phyloP scores from a whole-genome alignment of 1,140 invertebrate genomes.

The Leptinotarsa lineolata region DNA sequence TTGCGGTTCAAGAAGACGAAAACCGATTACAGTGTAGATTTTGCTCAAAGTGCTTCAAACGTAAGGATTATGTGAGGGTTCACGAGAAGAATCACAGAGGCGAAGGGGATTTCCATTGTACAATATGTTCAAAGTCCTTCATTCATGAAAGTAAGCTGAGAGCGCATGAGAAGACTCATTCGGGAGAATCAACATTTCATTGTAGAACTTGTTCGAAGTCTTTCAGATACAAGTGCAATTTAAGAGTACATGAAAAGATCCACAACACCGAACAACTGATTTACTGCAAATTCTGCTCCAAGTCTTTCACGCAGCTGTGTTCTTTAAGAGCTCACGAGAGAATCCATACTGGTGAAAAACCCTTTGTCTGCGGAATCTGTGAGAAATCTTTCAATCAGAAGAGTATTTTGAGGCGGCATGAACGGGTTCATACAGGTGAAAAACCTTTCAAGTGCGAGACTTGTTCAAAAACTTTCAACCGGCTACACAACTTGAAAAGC shows the following conservation, averaged over 20 bases:
- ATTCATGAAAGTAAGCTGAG: not conserved
- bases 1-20: too few relatives aligned
- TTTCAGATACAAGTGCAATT: not conserved
- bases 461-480: not conserved
- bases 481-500: not conserved
- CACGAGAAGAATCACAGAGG: slow-evolving; percentile 2
- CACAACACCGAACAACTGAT: not conserved
- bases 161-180: not conserved
- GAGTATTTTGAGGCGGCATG: not conserved
- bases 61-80: not conserved
- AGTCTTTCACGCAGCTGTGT: slow-evolving; percentile 39
- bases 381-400: not conserved
- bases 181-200: not conserved
- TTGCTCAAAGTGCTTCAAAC: not conserved
- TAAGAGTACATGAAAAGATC: not conserved
- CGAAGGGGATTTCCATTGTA: not conserved
- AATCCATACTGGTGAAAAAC: slow-evolving; percentile 13
- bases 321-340: slow-evolving; percentile 24
- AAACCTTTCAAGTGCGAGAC: not conserved
- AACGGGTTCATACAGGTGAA: not conserved
- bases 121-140: not conserved
- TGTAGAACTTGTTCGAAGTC: not conserved
- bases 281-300: not conserved
- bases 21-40: not conserved
- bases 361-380: not conserved